phyloP scores from a whole-genome alignment of 23 tunicate genomes.

The Botrylloides violaceus region DNA sequence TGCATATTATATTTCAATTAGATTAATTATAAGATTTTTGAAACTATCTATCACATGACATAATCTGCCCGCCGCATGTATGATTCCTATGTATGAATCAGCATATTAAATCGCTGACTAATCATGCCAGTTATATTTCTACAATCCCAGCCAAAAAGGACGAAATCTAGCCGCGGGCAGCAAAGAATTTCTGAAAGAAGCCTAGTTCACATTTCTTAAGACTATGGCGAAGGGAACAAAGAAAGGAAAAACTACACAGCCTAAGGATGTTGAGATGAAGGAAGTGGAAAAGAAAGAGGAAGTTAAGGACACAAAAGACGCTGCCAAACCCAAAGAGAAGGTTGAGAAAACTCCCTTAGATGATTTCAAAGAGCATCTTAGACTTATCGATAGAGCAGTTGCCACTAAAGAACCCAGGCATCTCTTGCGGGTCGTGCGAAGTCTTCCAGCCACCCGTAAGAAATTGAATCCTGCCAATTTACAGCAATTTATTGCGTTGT shows the following conservation, averaged over 20 bases:
- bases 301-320: conserved; percentile 7
- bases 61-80: too few species aligned
- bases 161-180: too few species aligned
- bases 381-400: conserved; percentile 59
- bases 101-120: too few species aligned
- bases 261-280: conserved; percentile 31
- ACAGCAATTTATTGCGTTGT: conserved; percentile 23
- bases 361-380: conserved; percentile 63
- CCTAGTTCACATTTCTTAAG: too few species aligned
- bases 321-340: background rate
- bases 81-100: too few species aligned
- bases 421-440: conserved; percentile 50
- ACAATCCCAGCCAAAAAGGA: too few species aligned
- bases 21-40: too few species aligned
- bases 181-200: too few species aligned
- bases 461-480: conserved; percentile 34
- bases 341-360: conserved; percentile 16
- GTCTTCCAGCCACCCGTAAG: conserved; percentile 58
- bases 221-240: conserved; percentile 16
- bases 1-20: too few species aligned
- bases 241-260: background rate
- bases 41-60: too few species aligned
- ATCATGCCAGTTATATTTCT: too few species aligned
- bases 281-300: conserved; percentile 19
- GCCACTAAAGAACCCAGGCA: conserved; percentile 53